A percentile compares a stretch with the other conserved stretches of the same genome.
Conservation (phyloP, 2,888 invertebrate species). For the Crioceris asparagi region DNA sequence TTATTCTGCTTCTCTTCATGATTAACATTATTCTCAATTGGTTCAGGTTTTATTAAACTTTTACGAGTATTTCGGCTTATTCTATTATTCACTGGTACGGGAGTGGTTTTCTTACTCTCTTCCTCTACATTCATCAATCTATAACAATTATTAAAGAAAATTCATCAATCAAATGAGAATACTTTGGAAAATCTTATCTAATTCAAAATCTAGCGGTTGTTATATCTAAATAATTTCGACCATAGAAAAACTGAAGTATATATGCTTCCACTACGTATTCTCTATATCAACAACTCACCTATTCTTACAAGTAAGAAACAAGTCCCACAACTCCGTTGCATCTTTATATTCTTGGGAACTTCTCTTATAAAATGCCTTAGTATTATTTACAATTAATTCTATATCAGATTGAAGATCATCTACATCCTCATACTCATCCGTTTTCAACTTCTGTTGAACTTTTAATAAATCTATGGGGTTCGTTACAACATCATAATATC, state of each 20-base stretch:
- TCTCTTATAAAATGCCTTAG: slow-evolving; percentile 89
- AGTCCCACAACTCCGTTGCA: slow-evolving; percentile 78
- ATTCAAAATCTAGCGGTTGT: no score
- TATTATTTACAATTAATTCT: slow-evolving; percentile 85
- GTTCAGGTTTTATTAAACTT: slow-evolving; percentile 6
- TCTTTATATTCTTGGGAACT: slow-evolving; percentile 80
- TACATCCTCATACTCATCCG: slow-evolving; percentile 90
- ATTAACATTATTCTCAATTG: slow-evolving; percentile 11
- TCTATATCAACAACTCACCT: no score
- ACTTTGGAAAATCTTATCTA: no score
- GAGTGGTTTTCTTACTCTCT: slow-evolving; percentile 25
- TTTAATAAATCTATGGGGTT: slow-evolving; percentile 92
- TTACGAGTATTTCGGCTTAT: no score
- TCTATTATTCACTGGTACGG: no score
- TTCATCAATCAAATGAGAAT: no score
- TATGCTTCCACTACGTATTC: no score
- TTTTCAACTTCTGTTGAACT: slow-evolving; percentile 94
- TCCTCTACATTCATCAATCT: slow-evolving; percentile 34
- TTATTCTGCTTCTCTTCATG: no score
- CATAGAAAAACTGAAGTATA: no score
- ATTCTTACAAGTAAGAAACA: slow-evolving; percentile 56
- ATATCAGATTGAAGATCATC: slow-evolving; percentile 86
- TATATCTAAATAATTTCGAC: no score
- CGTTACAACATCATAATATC: slow-evolving; percentile 83
- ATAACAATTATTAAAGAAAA: no score